These are phyloP conservation scores for Antennarius maculatus DNA, from an alignment of 2,797 vertebrate species.

Conservation along the genomic window DNA sequence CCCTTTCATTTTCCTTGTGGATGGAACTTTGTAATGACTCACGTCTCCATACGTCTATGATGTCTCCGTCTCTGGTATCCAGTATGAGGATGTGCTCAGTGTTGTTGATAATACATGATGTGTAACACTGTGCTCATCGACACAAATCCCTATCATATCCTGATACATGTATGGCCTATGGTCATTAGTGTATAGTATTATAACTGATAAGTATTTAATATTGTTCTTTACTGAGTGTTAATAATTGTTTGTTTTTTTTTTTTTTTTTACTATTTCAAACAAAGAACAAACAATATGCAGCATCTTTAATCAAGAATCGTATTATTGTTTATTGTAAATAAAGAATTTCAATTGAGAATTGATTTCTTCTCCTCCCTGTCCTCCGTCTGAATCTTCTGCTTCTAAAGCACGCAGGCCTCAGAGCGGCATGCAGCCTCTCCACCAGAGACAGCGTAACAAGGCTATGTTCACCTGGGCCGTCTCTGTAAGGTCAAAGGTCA, in stretches of 20 bases:
- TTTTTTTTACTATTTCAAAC: neutral
- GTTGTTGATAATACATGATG: neutral
- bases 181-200: constrained; percentile 35
- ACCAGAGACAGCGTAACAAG: no score
- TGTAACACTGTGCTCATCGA: constrained; percentile 1
- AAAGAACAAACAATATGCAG: constrained; percentile 4
- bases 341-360: no score
- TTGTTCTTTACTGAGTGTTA: constrained; percentile 5
- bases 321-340: no score
- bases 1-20: neutral
- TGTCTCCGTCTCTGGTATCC: neutral
- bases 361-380: neutral
- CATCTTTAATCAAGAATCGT: neutral
- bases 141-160: constrained; percentile 19
- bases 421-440: no score
- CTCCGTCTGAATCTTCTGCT: no score
- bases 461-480: no score
- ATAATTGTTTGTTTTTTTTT: constrained; percentile 7
- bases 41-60: neutral
- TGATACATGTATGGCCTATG: constrained; percentile 16
- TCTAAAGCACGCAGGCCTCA: no score
- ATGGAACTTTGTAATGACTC: constrained; percentile 21
- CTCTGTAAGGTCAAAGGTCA: no score
- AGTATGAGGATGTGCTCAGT: neutral
- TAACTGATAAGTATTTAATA: neutral